Conservation (phyloP, 37 sponge, comb jelly and placozoan species). For the Geodia barretti region DNA sequence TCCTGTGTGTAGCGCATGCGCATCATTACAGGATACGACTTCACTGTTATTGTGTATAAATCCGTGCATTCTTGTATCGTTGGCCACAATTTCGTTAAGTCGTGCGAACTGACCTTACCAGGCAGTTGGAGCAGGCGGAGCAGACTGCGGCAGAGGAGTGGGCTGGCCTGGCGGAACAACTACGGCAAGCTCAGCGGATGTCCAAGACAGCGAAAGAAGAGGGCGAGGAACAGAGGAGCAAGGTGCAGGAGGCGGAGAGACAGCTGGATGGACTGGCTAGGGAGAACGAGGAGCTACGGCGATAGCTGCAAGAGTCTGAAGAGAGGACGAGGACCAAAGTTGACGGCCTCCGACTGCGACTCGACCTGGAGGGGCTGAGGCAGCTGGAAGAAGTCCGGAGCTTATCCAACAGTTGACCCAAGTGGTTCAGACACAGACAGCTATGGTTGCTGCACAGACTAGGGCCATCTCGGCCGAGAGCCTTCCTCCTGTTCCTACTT, state of each 20-base stretch:
- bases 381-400: constrained; percentile 16
- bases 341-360: neutral
- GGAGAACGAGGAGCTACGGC: neutral
- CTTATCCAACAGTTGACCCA: constrained; percentile 15
- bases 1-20: no score
- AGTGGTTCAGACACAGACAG: constrained; percentile 12
- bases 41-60: no score
- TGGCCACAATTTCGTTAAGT: no score
- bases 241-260: neutral
- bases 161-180: neutral
- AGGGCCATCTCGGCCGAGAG: constrained; percentile 8
- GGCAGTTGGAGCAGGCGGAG: neutral
- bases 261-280: neutral
- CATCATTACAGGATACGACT: no score
- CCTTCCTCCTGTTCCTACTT: neutral
- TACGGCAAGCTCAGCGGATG: neutral
- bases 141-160: neutral
- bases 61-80: no score
- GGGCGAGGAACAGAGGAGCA: neutral
- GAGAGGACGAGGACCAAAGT: neutral
- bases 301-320: neutral
- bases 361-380: neutral
- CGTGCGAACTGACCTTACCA: neutral
- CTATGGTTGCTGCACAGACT: constrained; percentile 18
- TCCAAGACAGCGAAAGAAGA: neutral